Base-by-base conservation (phyloP, 2,113 vertebrate genomes). In the Zeus faber region DNA sequence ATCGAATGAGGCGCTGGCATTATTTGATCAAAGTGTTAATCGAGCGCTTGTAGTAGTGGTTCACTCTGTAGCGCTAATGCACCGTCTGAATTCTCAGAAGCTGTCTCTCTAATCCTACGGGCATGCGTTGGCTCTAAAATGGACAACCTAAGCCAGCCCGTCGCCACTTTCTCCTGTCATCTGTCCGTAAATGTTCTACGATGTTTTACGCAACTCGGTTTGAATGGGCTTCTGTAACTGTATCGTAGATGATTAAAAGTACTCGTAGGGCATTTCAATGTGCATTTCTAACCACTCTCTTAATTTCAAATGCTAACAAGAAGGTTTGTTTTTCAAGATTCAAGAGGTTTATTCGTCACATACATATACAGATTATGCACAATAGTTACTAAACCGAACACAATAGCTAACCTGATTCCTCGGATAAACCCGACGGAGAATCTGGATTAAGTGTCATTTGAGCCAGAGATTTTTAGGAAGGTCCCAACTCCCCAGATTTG, bases 21-120 rank as follows among this genome's bases (percentile, higher is more conserved):
- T 80, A 73, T 63, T 27, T 55, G 54, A 70, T 46, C 3, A 55
- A 67, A 65, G 75, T 87, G 79, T 82, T 81, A 74, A 82, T 72
- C 2, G 70, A 62, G 33, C 45, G 25, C 76, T 70, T 72, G 24
- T 74, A 37, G 16, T 10, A 77, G 18, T 63, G 58, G 67, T 61
- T 74, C 62, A 10, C 71, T 78, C 5, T 17, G 45, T 58, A 39
- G 25, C 72, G 64, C 58, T 80, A 80, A 75, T 85, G 81, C 74
- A 66, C 70, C 74, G 50, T 58, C 69, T 62, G 60, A 58, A 69
- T 76, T 66, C 76, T 77, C 77, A 62, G 70, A 80, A 80, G 83
- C 76, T 77, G 56, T 39, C 44, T 50, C 17, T 67, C 77, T 76
- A 87, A 85, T 81, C 79, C 64, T 53, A 25, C 29, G 3, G 17